Percentiles rank a stretch among this genome's conserved stretches.
phyloP scores from a whole-genome alignment of 2,888 invertebrate species.

The Acleris sparsana region DNA sequence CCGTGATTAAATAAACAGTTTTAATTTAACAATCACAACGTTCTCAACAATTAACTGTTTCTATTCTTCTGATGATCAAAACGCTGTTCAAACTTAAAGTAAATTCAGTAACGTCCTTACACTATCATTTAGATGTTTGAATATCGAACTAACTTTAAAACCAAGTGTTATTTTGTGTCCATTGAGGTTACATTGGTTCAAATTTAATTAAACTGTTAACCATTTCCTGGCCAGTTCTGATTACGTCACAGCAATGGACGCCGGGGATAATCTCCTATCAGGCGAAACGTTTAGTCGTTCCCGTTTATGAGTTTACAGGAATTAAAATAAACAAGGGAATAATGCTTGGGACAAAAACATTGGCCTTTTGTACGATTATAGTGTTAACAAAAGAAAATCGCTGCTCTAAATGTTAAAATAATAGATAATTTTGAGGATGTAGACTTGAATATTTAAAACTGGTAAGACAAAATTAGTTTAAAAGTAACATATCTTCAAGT shows the following conservation, averaged over 20 bases:
- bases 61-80: too few relatives aligned
- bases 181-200: not conserved
- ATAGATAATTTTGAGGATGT: too few relatives aligned
- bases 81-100: too few relatives aligned
- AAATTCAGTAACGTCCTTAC: too few relatives aligned
- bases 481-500: too few relatives aligned
- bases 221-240: conserved; percentile 2
- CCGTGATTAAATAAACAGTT: too few relatives aligned
- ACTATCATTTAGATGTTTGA: not conserved
- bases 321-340: not conserved
- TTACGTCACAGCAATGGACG: conserved; percentile 8
- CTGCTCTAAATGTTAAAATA: too few relatives aligned
- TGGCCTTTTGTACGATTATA: not conserved
- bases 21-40: too few relatives aligned
- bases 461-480: too few relatives aligned
- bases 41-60: too few relatives aligned
- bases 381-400: not conserved
- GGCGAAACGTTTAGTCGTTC: not conserved
- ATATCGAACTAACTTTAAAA: not conserved
- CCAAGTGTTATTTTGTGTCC: not conserved
- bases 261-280: conserved; percentile 10
- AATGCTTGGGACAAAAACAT: not conserved
- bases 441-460: too few relatives aligned
- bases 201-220: conserved; percentile 1
- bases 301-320: not conserved